Percentiles rank a stretch among this genome's conserved stretches.
phyloP scores from a whole-genome alignment of 2,888 invertebrate genomes.

The Coenonympha glycerion region DNA sequence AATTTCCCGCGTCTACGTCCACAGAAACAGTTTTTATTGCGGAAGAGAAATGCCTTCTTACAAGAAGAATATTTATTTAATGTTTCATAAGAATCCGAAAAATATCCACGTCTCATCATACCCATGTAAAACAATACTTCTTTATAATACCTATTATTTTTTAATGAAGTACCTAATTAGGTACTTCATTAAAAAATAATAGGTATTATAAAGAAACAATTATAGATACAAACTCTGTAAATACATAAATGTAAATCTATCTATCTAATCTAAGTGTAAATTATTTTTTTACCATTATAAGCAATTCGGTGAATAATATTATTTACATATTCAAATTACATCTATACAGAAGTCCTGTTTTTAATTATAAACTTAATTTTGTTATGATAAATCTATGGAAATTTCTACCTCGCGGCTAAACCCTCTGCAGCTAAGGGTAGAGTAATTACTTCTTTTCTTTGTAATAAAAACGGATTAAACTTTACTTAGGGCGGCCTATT shows the following conservation, averaged over 20 bases:
- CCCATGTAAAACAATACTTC: too few relatives aligned
- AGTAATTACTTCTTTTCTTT: conserved; percentile 77
- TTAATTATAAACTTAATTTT: conserved; percentile 77
- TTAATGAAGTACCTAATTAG: too few relatives aligned
- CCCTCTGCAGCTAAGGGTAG: conserved; percentile 73
- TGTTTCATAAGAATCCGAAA: too few relatives aligned
- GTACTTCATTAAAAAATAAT: too few relatives aligned
- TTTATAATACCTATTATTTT: background rate
- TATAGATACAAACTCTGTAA: too few relatives aligned
- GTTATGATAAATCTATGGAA: conserved; percentile 77
- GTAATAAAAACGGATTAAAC: conserved; percentile 77
- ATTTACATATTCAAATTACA: conserved; percentile 74
- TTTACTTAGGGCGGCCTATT: conserved; percentile 74
- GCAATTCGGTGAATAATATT: conserved; percentile 52
- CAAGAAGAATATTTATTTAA: too few relatives aligned
- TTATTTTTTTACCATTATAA: conserved; percentile 39
- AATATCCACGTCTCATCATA: too few relatives aligned
- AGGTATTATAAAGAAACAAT: background rate
- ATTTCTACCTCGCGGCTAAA: conserved; percentile 71
- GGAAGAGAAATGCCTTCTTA: too few relatives aligned
- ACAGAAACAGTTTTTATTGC: too few relatives aligned
- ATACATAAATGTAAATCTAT: too few relatives aligned
- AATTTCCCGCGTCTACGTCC: too few relatives aligned
- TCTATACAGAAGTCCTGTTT: conserved; percentile 75
- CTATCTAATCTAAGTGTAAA: too few relatives aligned